Conservation (phyloP, 2,797 vertebrate species). For the Lithobates sylvaticus region DNA sequence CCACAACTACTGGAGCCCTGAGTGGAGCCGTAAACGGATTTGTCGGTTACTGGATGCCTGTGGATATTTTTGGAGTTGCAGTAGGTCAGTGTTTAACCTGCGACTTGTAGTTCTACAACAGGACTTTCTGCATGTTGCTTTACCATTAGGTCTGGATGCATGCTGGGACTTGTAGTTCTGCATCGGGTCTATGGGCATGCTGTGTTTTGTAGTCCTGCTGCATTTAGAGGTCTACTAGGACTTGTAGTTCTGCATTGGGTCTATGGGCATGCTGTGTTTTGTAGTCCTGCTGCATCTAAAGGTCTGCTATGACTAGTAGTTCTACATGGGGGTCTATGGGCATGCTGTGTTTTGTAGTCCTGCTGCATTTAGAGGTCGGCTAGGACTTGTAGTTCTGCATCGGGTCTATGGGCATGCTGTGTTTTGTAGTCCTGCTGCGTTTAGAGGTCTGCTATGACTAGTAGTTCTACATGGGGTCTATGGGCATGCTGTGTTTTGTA, state of each 20-base stretch:
- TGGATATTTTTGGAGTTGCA: no score
- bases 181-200: not conserved
- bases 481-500: no score
- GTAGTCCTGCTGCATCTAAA: no score
- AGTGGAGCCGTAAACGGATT: no score
- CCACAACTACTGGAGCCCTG: no score
- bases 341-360: not conserved
- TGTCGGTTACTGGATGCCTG: no score
- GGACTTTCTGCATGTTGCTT: not conserved
- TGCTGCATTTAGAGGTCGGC: not conserved
- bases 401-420: not conserved
- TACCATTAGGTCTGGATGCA: not conserved
- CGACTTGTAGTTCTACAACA: not conserved
- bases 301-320: no score
- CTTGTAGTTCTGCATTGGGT: not conserved
- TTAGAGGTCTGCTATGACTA: no score
- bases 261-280: not conserved
- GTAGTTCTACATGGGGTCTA: no score
- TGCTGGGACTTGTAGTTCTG: not conserved
- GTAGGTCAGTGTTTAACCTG: not conserved
- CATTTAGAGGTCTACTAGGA: not conserved
- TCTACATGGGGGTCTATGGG: no score
- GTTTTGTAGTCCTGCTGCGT: no score
- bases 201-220: not conserved
- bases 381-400: not conserved